Conservation (phyloP, 2,113 vertebrate genomes). For the Oncorhynchus mykiss region DNA sequence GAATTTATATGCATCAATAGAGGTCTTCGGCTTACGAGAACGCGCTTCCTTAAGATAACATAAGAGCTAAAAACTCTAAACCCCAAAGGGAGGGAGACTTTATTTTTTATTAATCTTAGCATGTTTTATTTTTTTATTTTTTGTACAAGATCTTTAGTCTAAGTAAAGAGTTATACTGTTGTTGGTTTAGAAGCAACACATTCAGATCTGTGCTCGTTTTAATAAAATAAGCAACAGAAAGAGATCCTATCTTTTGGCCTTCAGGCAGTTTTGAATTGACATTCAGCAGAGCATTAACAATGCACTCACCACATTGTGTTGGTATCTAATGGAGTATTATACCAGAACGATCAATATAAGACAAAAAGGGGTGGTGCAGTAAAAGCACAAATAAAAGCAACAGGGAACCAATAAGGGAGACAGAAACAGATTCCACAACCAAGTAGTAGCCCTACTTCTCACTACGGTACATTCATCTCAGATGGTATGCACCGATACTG, state of each 20-base stretch:
- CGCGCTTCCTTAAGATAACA: conserved; percentile 37
- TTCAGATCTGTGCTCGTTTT: neutral
- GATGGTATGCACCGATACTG: neutral
- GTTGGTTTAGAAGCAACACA: neutral
- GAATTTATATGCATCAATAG: conserved; percentile 61
- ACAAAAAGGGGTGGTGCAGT: conserved; percentile 15
- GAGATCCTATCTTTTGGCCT: neutral
- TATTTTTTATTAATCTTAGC: neutral
- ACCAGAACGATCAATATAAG: neutral
- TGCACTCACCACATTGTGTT: neutral
- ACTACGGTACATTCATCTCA: neutral
- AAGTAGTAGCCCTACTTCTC: neutral
- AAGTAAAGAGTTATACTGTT: neutral
- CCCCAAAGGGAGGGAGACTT: neutral
- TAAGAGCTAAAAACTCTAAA: conserved; percentile 1
- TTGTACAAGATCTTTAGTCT: too few relatives aligned
- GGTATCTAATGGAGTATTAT: neutral
- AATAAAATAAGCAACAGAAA: neutral
- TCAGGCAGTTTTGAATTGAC: neutral
- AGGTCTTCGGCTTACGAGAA: conserved; percentile 41
- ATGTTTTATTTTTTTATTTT: neutral
- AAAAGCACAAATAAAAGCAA: conserved; percentile 9
- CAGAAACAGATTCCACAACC: neutral
- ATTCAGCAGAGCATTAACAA: neutral
- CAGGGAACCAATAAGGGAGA: neutral